Base-by-base conservation (phyloP, 1,140 invertebrate genomes). In the Linepithema humile region DNA sequence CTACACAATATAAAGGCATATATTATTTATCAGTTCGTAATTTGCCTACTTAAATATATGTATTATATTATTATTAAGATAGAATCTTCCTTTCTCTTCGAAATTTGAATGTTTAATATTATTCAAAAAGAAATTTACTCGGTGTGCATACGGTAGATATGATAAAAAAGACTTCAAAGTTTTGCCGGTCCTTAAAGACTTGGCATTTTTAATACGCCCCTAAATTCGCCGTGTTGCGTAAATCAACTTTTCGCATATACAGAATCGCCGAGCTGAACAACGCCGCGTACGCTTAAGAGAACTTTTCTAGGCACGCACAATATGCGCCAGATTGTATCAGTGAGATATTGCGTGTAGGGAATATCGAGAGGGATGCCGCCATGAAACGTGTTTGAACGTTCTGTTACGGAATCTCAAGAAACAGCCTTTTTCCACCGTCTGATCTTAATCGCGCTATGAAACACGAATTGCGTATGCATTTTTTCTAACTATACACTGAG, bases 301-400 rank as follows among this genome's bases (percentile, higher is more conserved):
- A 83, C 70, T 83, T 83, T 85, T 73, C 78, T 85, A 85, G 53
- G 62, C 62, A 75, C 26, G 80, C 82, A 85, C 84, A 85, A 85
- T 85, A 62, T 85, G 53, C 62, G 70, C 38, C 32, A 85, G 82
- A 85, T 85, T 82, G 62, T 35, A 45, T n/a, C 53, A 5, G 26
- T 43, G 50, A 85, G 84, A 85, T 85, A 84, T 12, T 20, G 40
- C 40, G 23, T 67, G 62, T 65, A 53, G 69, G 65, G 82, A 85
- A 85, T 85, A 77, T 53, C 43, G 29, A 35, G 40, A 48, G 35
- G 57, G n/a, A 85, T 60, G 59, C 48, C 59, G 59, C 38, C 45
- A 32, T 83, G 83, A 83, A 84, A 83, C 78, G 64, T 62, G 75
- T 38, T 64, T n/a, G 60, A 83, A 83, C 50, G 38, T 23, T 72